Evolutionary conservation across 1,140 invertebrate genomes (phyloP).

Genomic region (Ceratitis capitata): DNA sequence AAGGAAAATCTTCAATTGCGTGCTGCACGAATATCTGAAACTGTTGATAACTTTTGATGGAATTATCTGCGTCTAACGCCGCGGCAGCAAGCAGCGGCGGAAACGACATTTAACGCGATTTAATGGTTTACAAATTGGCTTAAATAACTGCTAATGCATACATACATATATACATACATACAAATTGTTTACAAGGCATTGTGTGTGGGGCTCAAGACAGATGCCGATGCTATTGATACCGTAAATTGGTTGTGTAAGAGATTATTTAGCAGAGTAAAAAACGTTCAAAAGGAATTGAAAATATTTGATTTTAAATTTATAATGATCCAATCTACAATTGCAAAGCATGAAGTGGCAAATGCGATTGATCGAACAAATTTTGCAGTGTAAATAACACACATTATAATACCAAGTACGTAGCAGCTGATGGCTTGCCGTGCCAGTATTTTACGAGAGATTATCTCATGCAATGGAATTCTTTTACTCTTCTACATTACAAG

Average conservation of each 20-base stretch:
- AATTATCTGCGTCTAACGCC: neutral
- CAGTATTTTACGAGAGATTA: neutral
- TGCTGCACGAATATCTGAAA: neutral
- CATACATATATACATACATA: too few species aligned
- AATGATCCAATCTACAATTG: neutral
- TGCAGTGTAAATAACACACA: neutral
- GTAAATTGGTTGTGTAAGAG: neutral
- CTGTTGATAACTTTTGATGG: neutral
- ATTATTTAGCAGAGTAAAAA: neutral
- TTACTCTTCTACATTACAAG: neutral
- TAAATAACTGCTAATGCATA: neutral
- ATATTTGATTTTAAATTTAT: neutral
- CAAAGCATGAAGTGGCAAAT: neutral
- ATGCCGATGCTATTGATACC: too few species aligned
- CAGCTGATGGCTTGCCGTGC: neutral
- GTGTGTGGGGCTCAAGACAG: neutral
- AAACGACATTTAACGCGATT: slow-evolving; percentile 10
- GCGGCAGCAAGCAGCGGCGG: neutral
- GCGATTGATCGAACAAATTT: slow-evolving; percentile 12
- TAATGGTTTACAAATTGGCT: neutral
- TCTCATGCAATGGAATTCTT: neutral
- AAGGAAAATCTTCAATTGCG: neutral
- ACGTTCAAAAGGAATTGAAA: neutral
- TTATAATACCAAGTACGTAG: too few species aligned
- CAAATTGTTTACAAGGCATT: too few species aligned